Evolutionary conservation across 2,797 vertebrate genomes (phyloP).

Genomic region (Pangasius krempfi): DNA sequence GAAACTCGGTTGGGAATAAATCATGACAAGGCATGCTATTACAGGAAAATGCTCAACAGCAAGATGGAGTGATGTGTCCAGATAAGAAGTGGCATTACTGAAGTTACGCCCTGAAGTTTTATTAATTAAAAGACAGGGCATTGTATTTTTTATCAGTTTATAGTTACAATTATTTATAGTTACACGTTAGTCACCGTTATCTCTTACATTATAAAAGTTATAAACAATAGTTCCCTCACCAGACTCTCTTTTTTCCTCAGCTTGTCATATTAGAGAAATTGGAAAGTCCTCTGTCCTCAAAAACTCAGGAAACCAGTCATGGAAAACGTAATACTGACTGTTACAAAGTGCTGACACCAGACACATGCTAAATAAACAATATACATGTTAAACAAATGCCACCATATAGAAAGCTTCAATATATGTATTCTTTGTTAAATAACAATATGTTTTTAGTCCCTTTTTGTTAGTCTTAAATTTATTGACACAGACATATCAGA

Average conservation of each 20-base stretch:
- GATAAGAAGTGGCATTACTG: not conserved
- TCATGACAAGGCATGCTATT: not conserved
- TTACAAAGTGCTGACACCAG: not conserved
- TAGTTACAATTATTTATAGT: not conserved
- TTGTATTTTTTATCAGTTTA: not conserved
- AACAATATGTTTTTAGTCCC: not conserved
- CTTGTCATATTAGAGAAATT: not conserved
- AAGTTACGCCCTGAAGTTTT: not conserved
- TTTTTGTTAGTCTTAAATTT: not conserved
- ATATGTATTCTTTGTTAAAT: not conserved
- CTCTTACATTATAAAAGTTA: not conserved
- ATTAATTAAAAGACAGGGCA: not conserved
- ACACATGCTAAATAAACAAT: not conserved
- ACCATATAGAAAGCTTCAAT: not conserved
- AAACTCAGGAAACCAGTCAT: not conserved
- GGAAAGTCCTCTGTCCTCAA: not conserved
- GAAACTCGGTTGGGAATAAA: not conserved
- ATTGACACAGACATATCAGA: not conserved
- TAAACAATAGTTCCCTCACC: not conserved
- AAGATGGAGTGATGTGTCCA: not conserved
- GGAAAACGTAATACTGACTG: not conserved
- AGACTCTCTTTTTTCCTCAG: not conserved
- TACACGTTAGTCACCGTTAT: not conserved
- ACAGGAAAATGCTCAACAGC: not conserved
- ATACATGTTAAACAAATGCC: not conserved